Base-by-base conservation (phyloP, 2,888 invertebrate genomes). In the Idaea biselata region DNA sequence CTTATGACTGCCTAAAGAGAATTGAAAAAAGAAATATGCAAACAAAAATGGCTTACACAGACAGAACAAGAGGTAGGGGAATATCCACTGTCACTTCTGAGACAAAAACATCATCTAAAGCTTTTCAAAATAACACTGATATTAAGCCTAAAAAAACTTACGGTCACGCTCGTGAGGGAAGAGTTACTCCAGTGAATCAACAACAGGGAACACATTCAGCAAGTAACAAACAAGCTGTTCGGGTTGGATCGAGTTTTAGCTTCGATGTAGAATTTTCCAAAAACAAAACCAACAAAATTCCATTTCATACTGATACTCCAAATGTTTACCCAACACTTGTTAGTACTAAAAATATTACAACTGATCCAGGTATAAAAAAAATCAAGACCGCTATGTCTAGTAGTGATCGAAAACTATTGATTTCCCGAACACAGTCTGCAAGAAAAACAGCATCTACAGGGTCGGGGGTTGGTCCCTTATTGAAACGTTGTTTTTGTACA, bases 401-500 rank as follows among this genome's bases (percentile, higher is more conserved):
- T 58, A 33, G 25, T 58, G 58, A 57, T 61, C 17, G 33, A 1
- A 61, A 60, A 11, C 54, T 55, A 33, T 32, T 17, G 16, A 60
- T 68, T 65, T 66, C 62, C 60, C 57, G 64, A 59, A 54, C 65
- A n/a, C 70, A 73, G 60, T 60, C 31, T 55, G n/a, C 54, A 55
- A 60, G 57, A 25, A 63, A 62, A 61, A 67, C 32, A 63, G 60
- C 60, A 62, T 68, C 69, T 55, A 68, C 44, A 59, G 68, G 61
- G 31, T 65, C 71, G 44, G 69, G 68, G 55, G 56, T 68, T 18
- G 63, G 64, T 16, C 64, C 66, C 54, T 63, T 66, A 58, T 62
- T 72, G 18, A 73, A 76, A 68, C 67, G 74, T 56, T 77, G 75
- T 66, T 81, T 83, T 68, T 82, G 80, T 68, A 80, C 79, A 18